phyloP scores from a whole-genome alignment of 2,888 invertebrate genomes.

The Plutella xylostella region DNA sequence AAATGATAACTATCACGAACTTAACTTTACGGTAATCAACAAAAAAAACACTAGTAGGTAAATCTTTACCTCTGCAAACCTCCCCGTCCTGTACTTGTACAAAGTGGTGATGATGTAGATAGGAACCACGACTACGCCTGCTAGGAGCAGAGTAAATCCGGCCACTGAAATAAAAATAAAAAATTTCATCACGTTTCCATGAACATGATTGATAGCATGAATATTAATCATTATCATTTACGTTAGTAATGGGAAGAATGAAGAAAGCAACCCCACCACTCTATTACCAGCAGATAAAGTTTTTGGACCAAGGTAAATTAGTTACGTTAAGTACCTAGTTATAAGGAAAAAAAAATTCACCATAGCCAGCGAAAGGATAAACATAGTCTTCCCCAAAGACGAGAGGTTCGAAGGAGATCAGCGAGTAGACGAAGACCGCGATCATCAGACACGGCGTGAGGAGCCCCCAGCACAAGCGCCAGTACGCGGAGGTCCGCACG shows the following conservation, averaged over 20 bases:
- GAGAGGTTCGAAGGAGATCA: slow-evolving; percentile 70
- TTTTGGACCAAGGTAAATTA: too few species aligned
- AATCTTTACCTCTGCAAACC: slow-evolving; percentile 32
- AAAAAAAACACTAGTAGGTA: too few species aligned
- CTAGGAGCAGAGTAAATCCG: slow-evolving; percentile 43
- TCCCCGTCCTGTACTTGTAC: slow-evolving; percentile 33
- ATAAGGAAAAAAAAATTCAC: slow-evolving; percentile 71
- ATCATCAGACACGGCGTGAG: slow-evolving; percentile 79
- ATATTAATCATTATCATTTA: too few species aligned
- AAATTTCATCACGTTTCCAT: too few species aligned
- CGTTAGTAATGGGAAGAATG: too few species aligned
- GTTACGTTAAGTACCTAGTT: slow-evolving; percentile 73
- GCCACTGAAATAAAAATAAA: slow-evolving; percentile 44
- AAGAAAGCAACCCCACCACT: too few species aligned
- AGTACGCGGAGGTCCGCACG: slow-evolving; percentile 75
- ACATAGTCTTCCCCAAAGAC: slow-evolving; percentile 66
- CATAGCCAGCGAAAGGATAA: slow-evolving; percentile 73
- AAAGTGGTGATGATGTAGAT: slow-evolving; percentile 31
- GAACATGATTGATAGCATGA: too few species aligned
- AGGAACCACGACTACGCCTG: slow-evolving; percentile 44
- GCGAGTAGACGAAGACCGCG: slow-evolving; percentile 77
- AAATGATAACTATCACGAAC: too few species aligned
- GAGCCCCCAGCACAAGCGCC: slow-evolving; percentile 84
- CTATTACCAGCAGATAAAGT: too few species aligned
- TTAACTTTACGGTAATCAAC: too few species aligned